Conservation (phyloP, 1,140 invertebrate genomes). For the Geopemphigus sp. region DNA sequence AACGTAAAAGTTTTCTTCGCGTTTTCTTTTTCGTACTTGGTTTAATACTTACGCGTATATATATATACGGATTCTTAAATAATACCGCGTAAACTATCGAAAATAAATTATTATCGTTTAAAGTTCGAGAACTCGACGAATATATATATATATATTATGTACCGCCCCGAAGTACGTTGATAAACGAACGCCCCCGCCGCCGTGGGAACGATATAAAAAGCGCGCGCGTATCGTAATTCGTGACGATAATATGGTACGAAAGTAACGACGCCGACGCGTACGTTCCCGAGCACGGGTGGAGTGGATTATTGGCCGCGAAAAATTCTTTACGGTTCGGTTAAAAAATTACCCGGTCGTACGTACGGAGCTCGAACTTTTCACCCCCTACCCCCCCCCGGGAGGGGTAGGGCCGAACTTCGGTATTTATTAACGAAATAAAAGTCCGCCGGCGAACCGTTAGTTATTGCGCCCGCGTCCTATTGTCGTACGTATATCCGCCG, state of each 20-base stretch:
- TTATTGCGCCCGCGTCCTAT: not conserved
- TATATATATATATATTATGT: not conserved
- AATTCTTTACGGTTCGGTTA: not conserved
- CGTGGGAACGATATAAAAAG: slow-evolving; percentile 18
- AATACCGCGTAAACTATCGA: not conserved
- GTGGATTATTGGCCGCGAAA: too few relatives aligned
- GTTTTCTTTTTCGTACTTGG: not conserved
- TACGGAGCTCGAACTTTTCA: not conserved
- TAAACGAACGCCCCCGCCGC: too few relatives aligned
- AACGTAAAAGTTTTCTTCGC: not conserved
- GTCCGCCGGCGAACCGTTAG: slow-evolving; percentile 8
- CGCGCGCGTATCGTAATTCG: not conserved
- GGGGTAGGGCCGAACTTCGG: too few relatives aligned
- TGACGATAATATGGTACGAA: not conserved
- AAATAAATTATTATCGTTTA: slow-evolving; percentile 34
- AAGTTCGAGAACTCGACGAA: not conserved
- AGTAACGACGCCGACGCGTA: too few relatives aligned
- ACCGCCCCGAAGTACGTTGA: too few relatives aligned
- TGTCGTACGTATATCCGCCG: not conserved
- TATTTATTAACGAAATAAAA: slow-evolving; percentile 37
- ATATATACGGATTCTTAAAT: not conserved
- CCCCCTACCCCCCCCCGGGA: not conserved
- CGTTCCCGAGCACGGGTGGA: too few relatives aligned
- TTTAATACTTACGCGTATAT: not conserved
- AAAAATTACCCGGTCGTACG: not conserved